phyloP scores from a whole-genome alignment of 1,140 invertebrate species.

The Eurosta solidaginis region DNA sequence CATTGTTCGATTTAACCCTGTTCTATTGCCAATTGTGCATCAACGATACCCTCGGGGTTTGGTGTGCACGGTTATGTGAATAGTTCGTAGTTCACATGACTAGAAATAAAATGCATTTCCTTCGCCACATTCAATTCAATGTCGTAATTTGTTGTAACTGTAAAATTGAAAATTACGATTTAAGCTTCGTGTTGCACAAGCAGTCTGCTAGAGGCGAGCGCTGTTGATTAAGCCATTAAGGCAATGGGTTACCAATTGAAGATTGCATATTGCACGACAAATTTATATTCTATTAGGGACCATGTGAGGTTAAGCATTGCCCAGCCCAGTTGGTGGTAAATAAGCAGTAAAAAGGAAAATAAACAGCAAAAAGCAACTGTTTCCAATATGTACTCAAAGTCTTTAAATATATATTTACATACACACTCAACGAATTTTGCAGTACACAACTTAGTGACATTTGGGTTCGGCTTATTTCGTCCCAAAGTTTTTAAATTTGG shows the following conservation, averaged over 20 bases:
- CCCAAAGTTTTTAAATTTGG: too few relatives aligned
- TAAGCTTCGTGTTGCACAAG: neutral
- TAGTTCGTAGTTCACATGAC: neutral
- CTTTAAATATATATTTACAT: neutral
- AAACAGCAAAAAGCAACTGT: neutral
- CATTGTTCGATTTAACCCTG: too few relatives aligned
- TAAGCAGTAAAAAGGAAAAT: neutral
- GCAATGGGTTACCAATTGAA: neutral
- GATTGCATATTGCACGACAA: slow-evolving; percentile 18
- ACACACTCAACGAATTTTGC: neutral
- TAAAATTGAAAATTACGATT: slow-evolving; percentile 12
- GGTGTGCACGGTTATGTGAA: neutral
- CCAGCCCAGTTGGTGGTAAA: neutral
- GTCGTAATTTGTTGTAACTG: slow-evolving; percentile 5
- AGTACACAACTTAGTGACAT: neutral
- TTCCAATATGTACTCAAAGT: neutral
- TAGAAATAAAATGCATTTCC: neutral
- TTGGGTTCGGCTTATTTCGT: too few relatives aligned
- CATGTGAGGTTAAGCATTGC: neutral
- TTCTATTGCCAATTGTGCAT: neutral
- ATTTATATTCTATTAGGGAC: neutral
- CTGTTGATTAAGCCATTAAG: neutral
- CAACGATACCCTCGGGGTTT: neutral
- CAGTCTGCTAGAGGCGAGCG: neutral
- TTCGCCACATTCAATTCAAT: neutral